Conservation (phyloP, 2,113 vertebrate species). For the Psephotus haematonotus region DNA sequence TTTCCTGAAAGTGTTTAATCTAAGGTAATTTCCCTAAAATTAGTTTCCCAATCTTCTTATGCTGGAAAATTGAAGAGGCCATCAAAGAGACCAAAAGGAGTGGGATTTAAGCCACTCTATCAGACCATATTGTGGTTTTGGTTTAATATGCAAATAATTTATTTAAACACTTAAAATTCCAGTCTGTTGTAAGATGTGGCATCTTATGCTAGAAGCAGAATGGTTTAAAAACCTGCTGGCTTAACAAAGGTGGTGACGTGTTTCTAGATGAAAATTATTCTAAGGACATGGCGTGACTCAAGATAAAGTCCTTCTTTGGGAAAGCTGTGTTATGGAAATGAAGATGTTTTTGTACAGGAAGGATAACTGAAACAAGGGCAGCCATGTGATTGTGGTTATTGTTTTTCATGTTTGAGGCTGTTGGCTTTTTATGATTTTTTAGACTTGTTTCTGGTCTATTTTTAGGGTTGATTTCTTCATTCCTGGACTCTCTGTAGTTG, state of each 20-base stretch:
- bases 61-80: neutral
- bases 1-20: neutral
- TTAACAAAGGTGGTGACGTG: neutral
- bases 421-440: neutral
- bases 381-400: neutral
- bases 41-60: neutral
- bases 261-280: neutral
- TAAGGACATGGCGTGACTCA: neutral
- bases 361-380: neutral
- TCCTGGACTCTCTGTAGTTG: constrained; percentile 87
- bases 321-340: neutral
- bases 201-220: neutral
- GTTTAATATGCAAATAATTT: neutral
- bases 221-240: neutral
- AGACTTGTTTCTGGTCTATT: neutral
- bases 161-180: neutral
- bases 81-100: neutral
- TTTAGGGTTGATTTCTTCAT: constrained; percentile 95
- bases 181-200: neutral
- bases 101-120: neutral
- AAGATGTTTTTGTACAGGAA: neutral
- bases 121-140: neutral
- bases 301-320: neutral
- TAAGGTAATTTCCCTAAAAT: neutral
- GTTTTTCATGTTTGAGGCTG: neutral